Base-by-base conservation (phyloP, 1,140 invertebrate genomes). In the Euschistus heros region DNA sequence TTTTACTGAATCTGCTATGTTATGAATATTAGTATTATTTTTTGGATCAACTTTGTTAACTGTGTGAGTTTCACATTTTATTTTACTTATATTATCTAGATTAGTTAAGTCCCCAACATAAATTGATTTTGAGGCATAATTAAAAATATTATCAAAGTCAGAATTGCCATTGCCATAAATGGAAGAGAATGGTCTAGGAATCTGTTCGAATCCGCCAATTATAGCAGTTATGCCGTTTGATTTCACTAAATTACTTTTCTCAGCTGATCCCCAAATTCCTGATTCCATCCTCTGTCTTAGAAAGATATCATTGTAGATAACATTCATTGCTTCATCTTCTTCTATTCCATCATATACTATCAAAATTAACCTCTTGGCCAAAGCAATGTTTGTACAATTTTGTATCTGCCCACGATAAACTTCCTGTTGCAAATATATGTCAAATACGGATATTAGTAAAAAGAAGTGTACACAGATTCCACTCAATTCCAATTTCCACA, bases 301-400 rank as follows among this genome's bases (percentile, higher is more conserved):
- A 6, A 57, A 57, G 4, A 2, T 3, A 57, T 57, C 20, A 27
- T 57, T 24, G 24, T 26, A 17, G 18, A 57, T 24, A 8, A 13
- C 54, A 57, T 57, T 57, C 20, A 57, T 24, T 0, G 24, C 15
- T 15, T 22, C 18, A 22, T 57, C 24, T 15, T 15, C 24, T 8
- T 57, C 24, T 15, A 57, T 17, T 5, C 54, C 54, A 27, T 57
- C 24, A 27, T 6, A 26, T 17, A 57, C 3, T 24, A 24, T 24
- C 26, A 57, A 57, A 57, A 57, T 24, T 57, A 57, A 57, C 54
- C 54, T 57, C 14, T 26, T 57, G 10, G 54, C 20, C 15, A 57
- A 24, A 1, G 22, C 1, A 8, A 24, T 5, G 24, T 57, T 57
- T 27, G 54, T 24, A 24, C 54, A 57, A 26, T 57, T 57, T 57